A percentile compares a stretch with the other conserved stretches of the same genome.
Conservation (phyloP, 1,140 invertebrate species). For the Plectus sambesii region DNA sequence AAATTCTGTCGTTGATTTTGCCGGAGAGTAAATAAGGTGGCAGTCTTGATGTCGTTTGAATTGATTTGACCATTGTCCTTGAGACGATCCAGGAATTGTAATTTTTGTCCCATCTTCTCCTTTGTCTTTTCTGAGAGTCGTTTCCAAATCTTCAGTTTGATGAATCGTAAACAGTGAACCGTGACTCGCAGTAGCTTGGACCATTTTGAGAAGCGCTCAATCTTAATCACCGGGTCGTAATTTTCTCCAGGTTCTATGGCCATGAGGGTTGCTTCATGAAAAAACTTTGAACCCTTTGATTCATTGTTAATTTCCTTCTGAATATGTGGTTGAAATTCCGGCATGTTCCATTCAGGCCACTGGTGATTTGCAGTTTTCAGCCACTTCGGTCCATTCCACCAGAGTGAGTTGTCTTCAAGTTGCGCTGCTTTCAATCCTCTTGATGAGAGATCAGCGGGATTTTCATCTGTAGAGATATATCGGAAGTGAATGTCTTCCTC, state of each 20-base stretch:
- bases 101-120: background rate
- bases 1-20: background rate
- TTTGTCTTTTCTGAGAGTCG: background rate
- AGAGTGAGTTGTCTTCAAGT: background rate
- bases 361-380: background rate
- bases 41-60: background rate
- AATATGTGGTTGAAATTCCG: background rate
- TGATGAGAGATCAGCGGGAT: background rate
- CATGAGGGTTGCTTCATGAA: too few species aligned
- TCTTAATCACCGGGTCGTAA: background rate
- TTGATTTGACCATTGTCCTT: background rate
- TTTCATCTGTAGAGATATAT: background rate
- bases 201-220: background rate
- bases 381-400: constrained; percentile 1
- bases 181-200: background rate
- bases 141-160: background rate
- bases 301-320: background rate
- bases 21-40: background rate
- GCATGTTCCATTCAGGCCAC: background rate
- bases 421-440: background rate
- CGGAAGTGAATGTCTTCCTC: too few species aligned
- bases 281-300: too few species aligned
- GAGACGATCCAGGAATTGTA: too few species aligned
- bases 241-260: background rate
- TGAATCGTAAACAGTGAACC: background rate